phyloP scores from a whole-genome alignment of 2,113 vertebrate species.

The Periophthalmodon schlosseri region DNA sequence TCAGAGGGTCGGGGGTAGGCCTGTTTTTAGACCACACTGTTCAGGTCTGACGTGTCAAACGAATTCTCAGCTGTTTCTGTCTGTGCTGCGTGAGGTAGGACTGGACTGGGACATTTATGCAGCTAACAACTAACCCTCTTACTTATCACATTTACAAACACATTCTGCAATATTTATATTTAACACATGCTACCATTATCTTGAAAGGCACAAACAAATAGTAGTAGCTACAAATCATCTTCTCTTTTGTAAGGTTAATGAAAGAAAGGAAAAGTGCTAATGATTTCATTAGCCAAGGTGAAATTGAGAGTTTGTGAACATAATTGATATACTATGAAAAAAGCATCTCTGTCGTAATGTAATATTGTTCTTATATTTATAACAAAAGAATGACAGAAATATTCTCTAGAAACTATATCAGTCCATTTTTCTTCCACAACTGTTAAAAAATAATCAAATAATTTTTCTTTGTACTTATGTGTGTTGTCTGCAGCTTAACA shows the following conservation, averaged over 20 bases:
- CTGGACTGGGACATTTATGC: conserved; percentile 5
- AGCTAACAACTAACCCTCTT: background rate
- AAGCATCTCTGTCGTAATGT: too few species aligned
- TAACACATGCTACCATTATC: background rate
- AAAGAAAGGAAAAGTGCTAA: too few species aligned
- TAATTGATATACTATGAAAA: too few species aligned
- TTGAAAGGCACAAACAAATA: background rate
- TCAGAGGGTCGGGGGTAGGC: conserved; percentile 29
- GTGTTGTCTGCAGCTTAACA: background rate
- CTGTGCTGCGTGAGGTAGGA: conserved; percentile 10
- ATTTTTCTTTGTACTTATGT: background rate
- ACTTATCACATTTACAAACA: background rate
- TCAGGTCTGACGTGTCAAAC: conserved; percentile 46
- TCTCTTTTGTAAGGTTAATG: too few species aligned
- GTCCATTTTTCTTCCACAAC: too few species aligned
- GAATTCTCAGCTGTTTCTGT: conserved; percentile 72
- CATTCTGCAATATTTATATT: background rate
- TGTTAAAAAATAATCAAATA: too few species aligned
- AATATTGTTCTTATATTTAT: too few species aligned
- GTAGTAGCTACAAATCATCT: too few species aligned
- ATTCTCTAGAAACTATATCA: too few species aligned
- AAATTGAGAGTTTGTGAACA: too few species aligned
- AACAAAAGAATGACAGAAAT: too few species aligned
- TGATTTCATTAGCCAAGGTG: too few species aligned
- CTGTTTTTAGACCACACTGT: conserved; percentile 63